These are phyloP conservation scores for Myotis brandtii DNA, from an alignment of 2,113 vertebrate species.

Conservation along the genomic window DNA sequence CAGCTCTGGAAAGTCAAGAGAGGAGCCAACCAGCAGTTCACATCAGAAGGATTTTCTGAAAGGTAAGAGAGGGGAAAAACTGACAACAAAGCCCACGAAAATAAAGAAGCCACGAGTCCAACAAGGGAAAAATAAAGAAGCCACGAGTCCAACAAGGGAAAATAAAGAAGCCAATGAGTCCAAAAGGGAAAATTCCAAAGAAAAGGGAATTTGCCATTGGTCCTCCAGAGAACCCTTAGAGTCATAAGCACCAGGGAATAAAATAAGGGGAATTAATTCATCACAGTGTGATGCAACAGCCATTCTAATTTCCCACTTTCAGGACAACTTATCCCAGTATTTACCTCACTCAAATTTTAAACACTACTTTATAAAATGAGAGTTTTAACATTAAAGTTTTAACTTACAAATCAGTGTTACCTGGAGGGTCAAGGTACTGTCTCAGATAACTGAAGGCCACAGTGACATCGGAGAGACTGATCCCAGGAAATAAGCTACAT, in stretches of 20 bases:
- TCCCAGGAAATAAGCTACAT: neutral
- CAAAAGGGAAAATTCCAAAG: neutral
- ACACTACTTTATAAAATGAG: neutral
- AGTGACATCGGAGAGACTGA: neutral
- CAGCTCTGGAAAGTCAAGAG: neutral
- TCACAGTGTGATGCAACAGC: neutral
- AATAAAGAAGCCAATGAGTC: too few species aligned
- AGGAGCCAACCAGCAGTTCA: neutral
- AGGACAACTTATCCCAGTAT: neutral
- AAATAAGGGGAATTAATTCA: neutral
- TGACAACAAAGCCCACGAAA: neutral
- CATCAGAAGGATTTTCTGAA: slow-evolving; percentile 3
- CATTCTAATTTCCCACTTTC: neutral
- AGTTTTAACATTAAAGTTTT: neutral
- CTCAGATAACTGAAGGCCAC: neutral
- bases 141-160: neutral
- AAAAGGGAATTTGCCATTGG: neutral
- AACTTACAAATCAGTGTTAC: neutral
- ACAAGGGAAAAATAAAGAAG: neutral
- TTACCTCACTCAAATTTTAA: neutral
- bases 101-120: neutral
- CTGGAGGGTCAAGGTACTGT: neutral
- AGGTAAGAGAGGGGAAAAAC: neutral
- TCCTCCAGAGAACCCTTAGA: neutral
- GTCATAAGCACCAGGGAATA: neutral